phyloP scores from a whole-genome alignment of 2,113 vertebrate genomes.

The Trinectes maculatus region DNA sequence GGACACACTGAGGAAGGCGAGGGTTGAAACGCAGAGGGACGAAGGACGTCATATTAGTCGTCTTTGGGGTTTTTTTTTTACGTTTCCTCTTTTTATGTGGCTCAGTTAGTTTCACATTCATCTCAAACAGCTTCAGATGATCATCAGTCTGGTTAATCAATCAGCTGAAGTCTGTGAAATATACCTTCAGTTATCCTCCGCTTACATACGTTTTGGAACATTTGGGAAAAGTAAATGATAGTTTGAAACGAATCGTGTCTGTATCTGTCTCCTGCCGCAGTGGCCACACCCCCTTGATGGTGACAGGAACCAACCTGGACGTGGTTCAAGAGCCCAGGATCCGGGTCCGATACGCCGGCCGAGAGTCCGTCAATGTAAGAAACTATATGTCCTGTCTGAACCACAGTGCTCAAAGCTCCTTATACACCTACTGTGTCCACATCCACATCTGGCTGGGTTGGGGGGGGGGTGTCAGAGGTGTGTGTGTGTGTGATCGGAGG shows the following conservation, averaged over 20 bases:
- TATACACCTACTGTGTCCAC: neutral
- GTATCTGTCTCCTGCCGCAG: conserved; percentile 74
- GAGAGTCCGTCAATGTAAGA: conserved; percentile 95
- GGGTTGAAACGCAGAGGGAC: conserved; percentile 16
- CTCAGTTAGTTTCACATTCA: neutral
- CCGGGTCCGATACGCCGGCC: conserved; percentile 91
- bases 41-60: conserved; percentile 3
- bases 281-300: conserved; percentile 91
- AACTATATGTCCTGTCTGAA: neutral
- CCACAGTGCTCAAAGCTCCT: neutral
- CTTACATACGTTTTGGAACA: too few relatives aligned
- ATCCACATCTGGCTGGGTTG: neutral
- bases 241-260: too few relatives aligned
- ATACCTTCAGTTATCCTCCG: too few relatives aligned
- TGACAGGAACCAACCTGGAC: conserved; percentile 95
- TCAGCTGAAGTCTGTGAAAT: too few relatives aligned
- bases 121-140: neutral
- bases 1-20: conserved; percentile 28
- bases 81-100: neutral
- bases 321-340: conserved; percentile 95
- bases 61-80: neutral
- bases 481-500: conserved; percentile 30
- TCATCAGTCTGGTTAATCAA: neutral
- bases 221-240: too few relatives aligned
- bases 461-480: conserved; percentile 4